Percentiles rank a stretch among this genome's conserved stretches.
Conservation (phyloP, 2,113 vertebrate genomes). For the Varanus salvator region DNA sequence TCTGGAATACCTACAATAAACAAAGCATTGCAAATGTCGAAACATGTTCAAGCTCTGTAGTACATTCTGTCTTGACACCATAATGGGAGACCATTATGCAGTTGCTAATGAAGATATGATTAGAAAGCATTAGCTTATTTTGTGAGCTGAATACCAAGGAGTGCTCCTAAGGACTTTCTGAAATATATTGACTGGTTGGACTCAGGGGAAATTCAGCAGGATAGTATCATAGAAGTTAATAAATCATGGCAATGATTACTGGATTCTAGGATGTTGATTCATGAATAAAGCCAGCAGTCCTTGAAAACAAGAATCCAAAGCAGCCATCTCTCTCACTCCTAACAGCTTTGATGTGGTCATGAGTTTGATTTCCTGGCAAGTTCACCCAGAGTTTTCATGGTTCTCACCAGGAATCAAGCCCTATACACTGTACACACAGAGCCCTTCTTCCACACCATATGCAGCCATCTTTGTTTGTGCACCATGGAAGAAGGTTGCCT, state of each 20-base stretch:
- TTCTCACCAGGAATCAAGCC: no score
- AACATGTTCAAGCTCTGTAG: background rate
- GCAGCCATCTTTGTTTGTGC: no score
- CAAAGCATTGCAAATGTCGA: no score
- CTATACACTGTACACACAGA: no score
- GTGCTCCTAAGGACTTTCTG: background rate
- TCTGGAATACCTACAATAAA: background rate
- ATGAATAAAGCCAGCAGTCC: background rate
- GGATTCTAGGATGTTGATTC: background rate
- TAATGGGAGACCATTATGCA: background rate
- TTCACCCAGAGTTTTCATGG: no score
- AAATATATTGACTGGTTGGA: background rate
- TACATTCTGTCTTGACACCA: background rate
- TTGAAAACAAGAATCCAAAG: no score
- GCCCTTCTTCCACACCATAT: no score
- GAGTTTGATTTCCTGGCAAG: no score
- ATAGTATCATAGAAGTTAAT: background rate
- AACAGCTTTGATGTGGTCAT: no score
- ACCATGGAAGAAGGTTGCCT: no score
- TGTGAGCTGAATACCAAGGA: background rate
- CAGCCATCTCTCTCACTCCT: no score
- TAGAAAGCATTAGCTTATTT: background rate
- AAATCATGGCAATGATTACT: background rate
- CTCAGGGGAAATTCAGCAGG: background rate
- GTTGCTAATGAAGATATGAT: background rate